These are phyloP conservation scores for Sycophaga agraensis DNA, from an alignment of 1,140 invertebrate genomes.

Conservation along the genomic window DNA sequence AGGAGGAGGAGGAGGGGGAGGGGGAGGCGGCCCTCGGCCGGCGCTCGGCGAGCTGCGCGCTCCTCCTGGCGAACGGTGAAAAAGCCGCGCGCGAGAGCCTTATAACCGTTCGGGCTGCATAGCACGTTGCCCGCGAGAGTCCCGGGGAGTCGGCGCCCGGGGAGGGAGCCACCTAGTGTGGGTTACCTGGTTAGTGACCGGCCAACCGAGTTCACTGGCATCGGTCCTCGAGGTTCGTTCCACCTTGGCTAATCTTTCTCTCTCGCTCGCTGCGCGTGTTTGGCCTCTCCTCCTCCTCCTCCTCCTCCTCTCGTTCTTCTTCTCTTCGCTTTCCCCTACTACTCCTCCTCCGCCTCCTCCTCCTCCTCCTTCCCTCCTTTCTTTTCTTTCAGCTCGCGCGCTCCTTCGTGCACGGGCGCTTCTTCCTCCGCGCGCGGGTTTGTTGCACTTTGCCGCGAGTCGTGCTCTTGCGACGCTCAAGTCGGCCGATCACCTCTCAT, in stretches of 20 bases:
- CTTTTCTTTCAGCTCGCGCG: too few species aligned
- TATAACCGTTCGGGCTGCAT: slow-evolving; percentile 46
- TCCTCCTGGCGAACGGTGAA: slow-evolving; percentile 49
- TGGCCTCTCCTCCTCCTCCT: slow-evolving; percentile 6
- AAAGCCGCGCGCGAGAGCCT: slow-evolving; percentile 33
- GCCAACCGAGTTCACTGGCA: slow-evolving; percentile 60
- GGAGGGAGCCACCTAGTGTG: slow-evolving; percentile 53
- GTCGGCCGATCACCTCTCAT: too few species aligned
- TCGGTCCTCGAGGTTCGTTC: slow-evolving; percentile 47
- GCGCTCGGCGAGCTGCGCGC: slow-evolving; percentile 20
- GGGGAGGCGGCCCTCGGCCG: too few species aligned
- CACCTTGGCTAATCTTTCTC: slow-evolving; percentile 53
- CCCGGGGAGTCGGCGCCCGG: slow-evolving; percentile 23
- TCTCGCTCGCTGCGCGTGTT: background rate
- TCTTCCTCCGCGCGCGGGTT: slow-evolving; percentile 2
- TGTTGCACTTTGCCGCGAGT: slow-evolving; percentile 15
- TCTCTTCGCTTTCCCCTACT: background rate
- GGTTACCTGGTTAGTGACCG: slow-evolving; percentile 61
- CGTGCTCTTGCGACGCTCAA: too few species aligned
- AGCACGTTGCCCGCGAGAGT: slow-evolving; percentile 38
- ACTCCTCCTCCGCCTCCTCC: background rate
- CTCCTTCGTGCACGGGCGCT: too few species aligned
- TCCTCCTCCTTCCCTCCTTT: background rate
- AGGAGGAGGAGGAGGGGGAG: background rate
- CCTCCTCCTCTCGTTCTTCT: background rate